Evolutionary conservation across 2,888 invertebrate genomes (phyloP).

Genomic region (Bellardia bayeri): DNA sequence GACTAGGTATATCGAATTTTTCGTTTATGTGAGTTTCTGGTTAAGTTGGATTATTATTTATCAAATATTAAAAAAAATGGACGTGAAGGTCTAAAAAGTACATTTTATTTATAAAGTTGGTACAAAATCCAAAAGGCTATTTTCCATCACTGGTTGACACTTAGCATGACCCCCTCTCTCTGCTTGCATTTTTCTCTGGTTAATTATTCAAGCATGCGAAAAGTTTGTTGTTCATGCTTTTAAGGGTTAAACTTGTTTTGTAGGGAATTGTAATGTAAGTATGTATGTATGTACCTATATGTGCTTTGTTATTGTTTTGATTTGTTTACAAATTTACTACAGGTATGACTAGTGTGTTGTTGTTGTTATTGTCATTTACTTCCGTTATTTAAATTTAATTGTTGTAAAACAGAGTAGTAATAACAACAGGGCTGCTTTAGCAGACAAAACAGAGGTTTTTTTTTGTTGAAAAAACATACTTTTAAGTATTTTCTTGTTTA

Average conservation of each 20-base stretch:
- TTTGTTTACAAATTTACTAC: not conserved
- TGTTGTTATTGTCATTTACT: constrained; percentile 48
- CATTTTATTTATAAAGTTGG: too few relatives aligned
- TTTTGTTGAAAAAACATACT: not conserved
- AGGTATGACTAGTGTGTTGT: not conserved
- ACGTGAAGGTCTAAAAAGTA: too few relatives aligned
- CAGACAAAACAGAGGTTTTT: not conserved
- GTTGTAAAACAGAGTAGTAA: not conserved
- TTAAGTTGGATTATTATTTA: too few relatives aligned
- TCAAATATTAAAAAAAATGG: too few relatives aligned
- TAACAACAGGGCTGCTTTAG: not conserved
- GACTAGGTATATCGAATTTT: too few relatives aligned
- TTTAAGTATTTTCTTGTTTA: not conserved
- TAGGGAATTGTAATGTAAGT: not conserved
- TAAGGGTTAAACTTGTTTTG: constrained; percentile 46
- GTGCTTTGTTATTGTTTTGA: constrained; percentile 18
- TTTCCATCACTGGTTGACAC: constrained; percentile 3
- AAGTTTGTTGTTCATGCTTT: constrained; percentile 34
- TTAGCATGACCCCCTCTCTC: constrained; percentile 39
- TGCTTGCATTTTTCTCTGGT: not conserved
- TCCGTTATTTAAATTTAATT: constrained; percentile 47
- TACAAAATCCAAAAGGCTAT: too few relatives aligned
- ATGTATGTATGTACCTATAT: too few relatives aligned
- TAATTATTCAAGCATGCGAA: constrained; percentile 58
- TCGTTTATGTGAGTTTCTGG: too few relatives aligned